Conservation (phyloP, 1,140 invertebrate genomes). For the Hylaeus volcanicus region DNA sequence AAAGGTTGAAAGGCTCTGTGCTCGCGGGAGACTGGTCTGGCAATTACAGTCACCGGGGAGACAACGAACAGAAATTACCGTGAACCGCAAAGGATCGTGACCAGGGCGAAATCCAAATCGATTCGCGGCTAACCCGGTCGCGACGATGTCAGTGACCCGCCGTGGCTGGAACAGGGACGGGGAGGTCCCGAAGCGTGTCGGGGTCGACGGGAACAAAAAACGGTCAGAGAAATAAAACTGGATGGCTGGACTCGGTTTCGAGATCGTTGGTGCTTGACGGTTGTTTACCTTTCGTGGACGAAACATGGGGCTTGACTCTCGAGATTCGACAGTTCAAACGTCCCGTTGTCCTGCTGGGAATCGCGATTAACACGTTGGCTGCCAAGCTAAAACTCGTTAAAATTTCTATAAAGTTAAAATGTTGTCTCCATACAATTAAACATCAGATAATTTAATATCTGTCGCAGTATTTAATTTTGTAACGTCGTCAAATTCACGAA, state of each 20-base stretch:
- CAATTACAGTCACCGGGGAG: neutral
- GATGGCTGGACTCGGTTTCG: conserved; percentile 5
- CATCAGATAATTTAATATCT: no score
- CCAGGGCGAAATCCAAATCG: conserved; percentile 8
- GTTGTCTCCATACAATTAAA: no score
- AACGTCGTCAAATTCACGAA: no score
- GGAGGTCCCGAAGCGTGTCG: neutral
- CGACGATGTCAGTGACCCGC: conserved; percentile 8
- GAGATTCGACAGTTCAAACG: no score
- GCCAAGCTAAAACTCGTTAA: no score
- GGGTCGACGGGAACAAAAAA: neutral
- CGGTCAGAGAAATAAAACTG: neutral
- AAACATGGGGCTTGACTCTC: neutral
- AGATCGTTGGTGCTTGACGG: conserved; percentile 1
- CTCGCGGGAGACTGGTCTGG: neutral
- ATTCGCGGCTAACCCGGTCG: conserved; percentile 11
- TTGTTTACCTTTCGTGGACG: neutral
- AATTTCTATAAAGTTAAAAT: no score
- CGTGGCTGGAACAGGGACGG: neutral
- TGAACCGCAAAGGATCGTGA: neutral
- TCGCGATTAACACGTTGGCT: no score
- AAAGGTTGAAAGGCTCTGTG: neutral
- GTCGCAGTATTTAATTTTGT: no score
- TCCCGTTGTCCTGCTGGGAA: no score
- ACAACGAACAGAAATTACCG: neutral